These are phyloP conservation scores for Pogonomyrmex californicus DNA, from an alignment of 1,140 invertebrate species.

Conservation along the genomic window DNA sequence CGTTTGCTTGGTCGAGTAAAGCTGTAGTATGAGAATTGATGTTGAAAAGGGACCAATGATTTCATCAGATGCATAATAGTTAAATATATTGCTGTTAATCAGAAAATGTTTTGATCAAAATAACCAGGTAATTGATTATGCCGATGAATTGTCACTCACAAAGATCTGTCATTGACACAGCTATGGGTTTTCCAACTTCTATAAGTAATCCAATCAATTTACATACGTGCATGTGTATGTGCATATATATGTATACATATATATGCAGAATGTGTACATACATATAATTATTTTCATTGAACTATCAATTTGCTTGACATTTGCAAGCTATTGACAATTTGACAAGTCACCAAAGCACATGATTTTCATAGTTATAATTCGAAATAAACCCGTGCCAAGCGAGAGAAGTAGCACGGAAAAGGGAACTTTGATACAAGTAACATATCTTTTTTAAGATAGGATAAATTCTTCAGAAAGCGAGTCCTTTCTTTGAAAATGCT, in stretches of 20 bases:
- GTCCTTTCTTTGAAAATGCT: not conserved
- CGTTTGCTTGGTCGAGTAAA: too few species aligned
- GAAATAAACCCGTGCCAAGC: too few species aligned
- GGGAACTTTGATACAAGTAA: too few species aligned
- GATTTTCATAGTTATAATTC: too few species aligned
- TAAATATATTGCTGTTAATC: not conserved
- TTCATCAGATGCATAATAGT: not conserved
- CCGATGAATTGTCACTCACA: not conserved
- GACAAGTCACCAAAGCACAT: too few species aligned
- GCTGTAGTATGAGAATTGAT: not conserved
- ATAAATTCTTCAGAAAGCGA: not conserved
- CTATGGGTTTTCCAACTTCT: not conserved
- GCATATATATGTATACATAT: too few species aligned
- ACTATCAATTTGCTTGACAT: too few species aligned
- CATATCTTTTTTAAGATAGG: not conserved
- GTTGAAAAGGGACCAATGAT: not conserved
- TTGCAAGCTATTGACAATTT: too few species aligned
- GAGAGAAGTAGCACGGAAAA: too few species aligned
- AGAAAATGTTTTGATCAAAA: conserved; percentile 1
- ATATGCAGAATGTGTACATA: too few species aligned
- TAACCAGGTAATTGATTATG: conserved; percentile 4
- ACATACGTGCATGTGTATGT: too few species aligned
- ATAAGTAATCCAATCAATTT: conserved; percentile 21
- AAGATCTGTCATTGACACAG: not conserved
- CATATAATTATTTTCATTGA: too few species aligned